These are phyloP conservation scores for Ectemnius lituratus DNA, from an alignment of 2,888 invertebrate genomes.

Conservation along the genomic window DNA sequence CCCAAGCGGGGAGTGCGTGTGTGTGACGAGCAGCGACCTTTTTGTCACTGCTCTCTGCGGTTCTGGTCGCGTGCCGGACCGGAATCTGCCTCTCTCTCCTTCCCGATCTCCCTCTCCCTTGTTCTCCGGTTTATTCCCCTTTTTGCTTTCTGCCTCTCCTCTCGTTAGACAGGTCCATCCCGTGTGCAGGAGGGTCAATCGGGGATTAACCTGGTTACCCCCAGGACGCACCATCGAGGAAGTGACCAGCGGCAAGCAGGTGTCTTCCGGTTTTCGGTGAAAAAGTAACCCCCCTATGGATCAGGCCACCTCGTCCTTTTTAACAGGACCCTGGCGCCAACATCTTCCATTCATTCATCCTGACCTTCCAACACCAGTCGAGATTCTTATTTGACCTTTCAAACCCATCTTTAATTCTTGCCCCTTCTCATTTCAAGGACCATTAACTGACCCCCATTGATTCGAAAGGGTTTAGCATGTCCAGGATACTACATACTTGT, in stretches of 20 bases:
- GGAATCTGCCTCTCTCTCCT: slow-evolving; percentile 64
- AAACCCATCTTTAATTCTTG: no score
- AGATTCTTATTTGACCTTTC: no score
- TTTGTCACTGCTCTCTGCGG: slow-evolving; percentile 70
- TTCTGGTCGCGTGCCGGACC: slow-evolving; percentile 75
- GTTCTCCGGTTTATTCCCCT: slow-evolving; percentile 24
- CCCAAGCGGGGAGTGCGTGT: slow-evolving; percentile 45
- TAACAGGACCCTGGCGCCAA: slow-evolving; percentile 10
- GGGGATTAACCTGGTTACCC: slow-evolving; percentile 75
- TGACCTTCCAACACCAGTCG: no score
- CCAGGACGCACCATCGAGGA: slow-evolving; percentile 59
- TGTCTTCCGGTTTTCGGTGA: slow-evolving; percentile 63
- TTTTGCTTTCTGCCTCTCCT: slow-evolving; percentile 24
- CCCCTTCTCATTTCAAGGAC: no score
- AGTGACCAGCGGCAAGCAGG: slow-evolving; percentile 67
- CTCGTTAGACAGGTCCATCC: slow-evolving; percentile 61
- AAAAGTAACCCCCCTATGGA: slow-evolving; percentile 33
- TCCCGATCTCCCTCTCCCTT: slow-evolving; percentile 10
- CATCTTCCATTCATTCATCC: no score
- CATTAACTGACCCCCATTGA: no score
- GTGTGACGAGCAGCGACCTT: slow-evolving; percentile 68
- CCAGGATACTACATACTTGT: no score
- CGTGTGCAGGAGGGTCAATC: slow-evolving; percentile 71
- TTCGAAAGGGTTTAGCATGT: no score
- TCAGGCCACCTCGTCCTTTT: background rate